These are phyloP conservation scores for Macrostomum lignano DNA, from an alignment of 1,140 invertebrate genomes.

Conservation along the genomic window DNA sequence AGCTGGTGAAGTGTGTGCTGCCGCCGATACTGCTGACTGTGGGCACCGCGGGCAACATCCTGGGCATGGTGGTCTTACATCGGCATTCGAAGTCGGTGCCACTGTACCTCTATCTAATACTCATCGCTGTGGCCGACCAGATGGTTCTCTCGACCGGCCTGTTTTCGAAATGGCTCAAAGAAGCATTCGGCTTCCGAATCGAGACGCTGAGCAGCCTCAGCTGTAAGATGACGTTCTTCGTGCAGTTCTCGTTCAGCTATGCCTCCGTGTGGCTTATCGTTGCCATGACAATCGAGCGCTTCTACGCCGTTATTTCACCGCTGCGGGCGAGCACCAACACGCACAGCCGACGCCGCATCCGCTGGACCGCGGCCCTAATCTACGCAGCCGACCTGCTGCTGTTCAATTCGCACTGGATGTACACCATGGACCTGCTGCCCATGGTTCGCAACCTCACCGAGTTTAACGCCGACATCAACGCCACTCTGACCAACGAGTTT, in stretches of 20 bases:
- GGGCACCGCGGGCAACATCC: conserved; percentile 18
- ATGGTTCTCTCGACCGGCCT: conserved; percentile 16
- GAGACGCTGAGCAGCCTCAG: conserved; percentile 10
- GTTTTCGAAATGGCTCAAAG: conserved; percentile 15
- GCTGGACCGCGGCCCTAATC: no score
- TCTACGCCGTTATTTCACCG: conserved; percentile 17
- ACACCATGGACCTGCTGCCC: no score
- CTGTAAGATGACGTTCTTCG: conserved; percentile 15
- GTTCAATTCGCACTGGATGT: no score
- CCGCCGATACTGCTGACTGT: conserved; percentile 14
- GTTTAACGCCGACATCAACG: no score
- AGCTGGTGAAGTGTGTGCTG: no score
- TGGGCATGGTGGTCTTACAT: conserved; percentile 14
- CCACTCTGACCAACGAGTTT: no score
- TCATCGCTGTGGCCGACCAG: conserved; percentile 15
- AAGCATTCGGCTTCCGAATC: conserved; percentile 8
- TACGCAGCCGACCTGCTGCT: no score
- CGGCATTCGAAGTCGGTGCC: conserved; percentile 12
- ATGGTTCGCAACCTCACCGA: no score
- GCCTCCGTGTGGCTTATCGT: conserved; percentile 24
- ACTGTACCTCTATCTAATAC: conserved; percentile 16
- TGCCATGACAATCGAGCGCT: conserved; percentile 21
- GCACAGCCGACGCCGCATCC: no score
- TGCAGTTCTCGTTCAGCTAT: conserved; percentile 17
- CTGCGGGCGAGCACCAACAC: no score